These are phyloP conservation scores for Euura lappo DNA, from an alignment of 1,140 invertebrate genomes.

Conservation along the genomic window DNA sequence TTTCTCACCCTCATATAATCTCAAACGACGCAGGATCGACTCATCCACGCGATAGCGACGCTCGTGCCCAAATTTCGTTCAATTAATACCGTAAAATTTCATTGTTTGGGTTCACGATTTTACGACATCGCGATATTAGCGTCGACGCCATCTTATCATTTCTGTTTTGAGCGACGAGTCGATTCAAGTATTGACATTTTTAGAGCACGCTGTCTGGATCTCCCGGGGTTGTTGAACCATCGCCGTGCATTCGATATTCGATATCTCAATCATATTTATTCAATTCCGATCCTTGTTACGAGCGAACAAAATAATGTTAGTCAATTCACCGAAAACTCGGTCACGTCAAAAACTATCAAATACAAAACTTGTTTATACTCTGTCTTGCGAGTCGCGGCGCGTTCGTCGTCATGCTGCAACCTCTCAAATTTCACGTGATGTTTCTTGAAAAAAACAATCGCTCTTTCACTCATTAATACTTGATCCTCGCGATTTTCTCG, in stretches of 20 bases:
- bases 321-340: too few species aligned
- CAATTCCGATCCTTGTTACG: too few species aligned
- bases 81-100: conserved; percentile 1
- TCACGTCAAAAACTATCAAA: too few species aligned
- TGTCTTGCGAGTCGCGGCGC: too few species aligned
- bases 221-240: background rate
- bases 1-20: conserved; percentile 6
- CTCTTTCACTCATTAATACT: too few species aligned
- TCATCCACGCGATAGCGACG: background rate
- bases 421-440: too few species aligned
- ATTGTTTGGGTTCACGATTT: conserved; percentile 9
- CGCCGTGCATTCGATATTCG: background rate
- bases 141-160: conserved; percentile 2
- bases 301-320: too few species aligned
- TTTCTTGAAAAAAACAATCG: too few species aligned
- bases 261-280: too few species aligned
- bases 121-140: conserved; percentile 12
- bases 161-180: background rate
- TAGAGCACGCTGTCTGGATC: background rate
- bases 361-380: too few species aligned
- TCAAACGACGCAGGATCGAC: background rate
- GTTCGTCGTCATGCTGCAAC: too few species aligned
- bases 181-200: conserved; percentile 4
- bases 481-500: too few species aligned
- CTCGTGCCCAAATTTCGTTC: background rate